Percentiles rank a stretch among this genome's conserved stretches.
Conservation (phyloP, 2,888 invertebrate species). For the Helicoverpa assulta region DNA sequence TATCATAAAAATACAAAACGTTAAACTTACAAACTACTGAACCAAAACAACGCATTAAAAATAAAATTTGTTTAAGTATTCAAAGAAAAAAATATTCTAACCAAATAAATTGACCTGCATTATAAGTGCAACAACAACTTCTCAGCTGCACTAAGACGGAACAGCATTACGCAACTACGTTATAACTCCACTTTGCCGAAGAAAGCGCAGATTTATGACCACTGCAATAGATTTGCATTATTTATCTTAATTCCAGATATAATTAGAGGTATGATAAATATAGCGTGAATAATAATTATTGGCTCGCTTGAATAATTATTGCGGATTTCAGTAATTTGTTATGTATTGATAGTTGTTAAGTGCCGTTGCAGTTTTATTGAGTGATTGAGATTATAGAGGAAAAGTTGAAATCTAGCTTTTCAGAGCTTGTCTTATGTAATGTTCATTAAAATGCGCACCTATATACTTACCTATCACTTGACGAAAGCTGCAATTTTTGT, state of each 20-base stretch:
- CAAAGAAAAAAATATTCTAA: constrained; percentile 3
- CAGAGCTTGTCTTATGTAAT: no score
- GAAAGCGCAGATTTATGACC: constrained; percentile 66
- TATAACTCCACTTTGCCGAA: constrained; percentile 58
- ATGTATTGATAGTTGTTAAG: constrained; percentile 28
- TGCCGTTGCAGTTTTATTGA: constrained; percentile 3
- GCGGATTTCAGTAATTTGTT: constrained; percentile 45
- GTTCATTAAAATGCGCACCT: no score
- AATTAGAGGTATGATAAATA: constrained; percentile 49
- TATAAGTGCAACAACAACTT: constrained; percentile 51
- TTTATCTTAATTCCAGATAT: constrained; percentile 51
- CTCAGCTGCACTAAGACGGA: constrained; percentile 50
- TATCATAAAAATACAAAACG: no score
- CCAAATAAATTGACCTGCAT: constrained; percentile 39
- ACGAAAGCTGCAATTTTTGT: no score
- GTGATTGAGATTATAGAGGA: constrained; percentile 8
- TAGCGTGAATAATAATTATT: constrained; percentile 20
- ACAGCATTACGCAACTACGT: constrained; percentile 51
- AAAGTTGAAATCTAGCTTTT: not conserved
- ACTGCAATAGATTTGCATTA: constrained; percentile 61
- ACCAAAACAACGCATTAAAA: no score
- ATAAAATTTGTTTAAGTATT: no score
- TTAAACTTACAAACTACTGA: no score
- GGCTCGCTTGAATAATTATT: constrained; percentile 33
- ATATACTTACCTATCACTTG: no score